These are phyloP conservation scores for Doryteuthis pealeii DNA, from an alignment of 1,140 invertebrate genomes.

Conservation along the genomic window DNA sequence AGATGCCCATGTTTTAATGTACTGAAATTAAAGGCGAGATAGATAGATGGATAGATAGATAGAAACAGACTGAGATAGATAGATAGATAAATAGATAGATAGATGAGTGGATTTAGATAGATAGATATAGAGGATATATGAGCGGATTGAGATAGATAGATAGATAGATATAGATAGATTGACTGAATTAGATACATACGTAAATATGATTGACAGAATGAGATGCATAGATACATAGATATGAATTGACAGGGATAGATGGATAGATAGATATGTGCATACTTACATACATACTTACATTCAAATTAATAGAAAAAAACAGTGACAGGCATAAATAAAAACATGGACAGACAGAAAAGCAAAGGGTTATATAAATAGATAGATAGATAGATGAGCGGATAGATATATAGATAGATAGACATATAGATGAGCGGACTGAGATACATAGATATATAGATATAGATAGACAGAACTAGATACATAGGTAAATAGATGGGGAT, in stretches of 20 bases:
- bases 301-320: too few relatives aligned
- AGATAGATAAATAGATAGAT: neutral
- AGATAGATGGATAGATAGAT: neutral
- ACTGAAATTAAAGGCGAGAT: conserved; percentile 39
- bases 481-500: too few relatives aligned
- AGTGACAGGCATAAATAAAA: neutral
- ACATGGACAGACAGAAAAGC: neutral
- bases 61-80: too few relatives aligned
- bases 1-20: conserved; percentile 61
- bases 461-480: neutral
- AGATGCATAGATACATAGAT: neutral
- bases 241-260: neutral
- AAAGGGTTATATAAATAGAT: neutral
- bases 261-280: neutral
- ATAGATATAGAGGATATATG: neutral
- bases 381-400: neutral
- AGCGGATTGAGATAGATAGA: too few relatives aligned
- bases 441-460: neutral
- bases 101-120: neutral
- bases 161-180: too few relatives aligned
- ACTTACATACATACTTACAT: too few relatives aligned
- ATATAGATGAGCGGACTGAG: neutral
- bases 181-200: too few relatives aligned
- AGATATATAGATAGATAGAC: neutral
- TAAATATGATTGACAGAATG: neutral